Evolutionary conservation across 2,888 invertebrate genomes (phyloP).

Genomic region (Prosopocoilus inquinatus): DNA sequence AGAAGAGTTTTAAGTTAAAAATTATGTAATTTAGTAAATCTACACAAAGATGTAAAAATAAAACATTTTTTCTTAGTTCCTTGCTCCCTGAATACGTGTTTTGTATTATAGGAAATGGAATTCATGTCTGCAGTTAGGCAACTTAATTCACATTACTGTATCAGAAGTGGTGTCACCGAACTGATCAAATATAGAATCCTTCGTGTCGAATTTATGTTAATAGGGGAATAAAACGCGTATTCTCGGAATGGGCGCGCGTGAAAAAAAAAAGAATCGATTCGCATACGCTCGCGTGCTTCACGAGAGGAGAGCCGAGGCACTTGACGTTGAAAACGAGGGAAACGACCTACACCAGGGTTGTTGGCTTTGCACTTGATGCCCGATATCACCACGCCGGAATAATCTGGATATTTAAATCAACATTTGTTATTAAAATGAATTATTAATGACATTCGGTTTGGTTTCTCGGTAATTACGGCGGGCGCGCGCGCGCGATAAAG

Average conservation of each 20-base stretch:
- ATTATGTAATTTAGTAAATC: no score
- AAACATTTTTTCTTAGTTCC: no score
- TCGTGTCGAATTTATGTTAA: not conserved
- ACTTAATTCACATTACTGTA: conserved; percentile 19
- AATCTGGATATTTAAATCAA: conserved; percentile 23
- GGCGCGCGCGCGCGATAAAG: not conserved
- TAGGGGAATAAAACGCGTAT: not conserved
- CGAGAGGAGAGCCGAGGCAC: conserved; percentile 15
- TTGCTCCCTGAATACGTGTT: no score
- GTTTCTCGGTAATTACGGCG: not conserved
- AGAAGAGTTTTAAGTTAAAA: no score
- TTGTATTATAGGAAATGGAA: no score
- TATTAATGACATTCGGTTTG: conserved; percentile 11
- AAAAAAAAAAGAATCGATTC: conserved; percentile 2
- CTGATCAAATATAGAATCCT: no score
- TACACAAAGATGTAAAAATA: no score
- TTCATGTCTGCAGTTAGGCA: conserved; percentile 18
- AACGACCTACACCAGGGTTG: conserved; percentile 34
- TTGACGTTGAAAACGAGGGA: conserved; percentile 21
- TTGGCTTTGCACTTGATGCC: conserved; percentile 20
- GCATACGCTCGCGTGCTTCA: conserved; percentile 19
- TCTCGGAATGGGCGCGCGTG: not conserved
- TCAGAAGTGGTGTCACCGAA: conserved; percentile 1
- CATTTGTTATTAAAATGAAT: conserved; percentile 18
- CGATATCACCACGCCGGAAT: conserved; percentile 17